Evolutionary conservation across 2,797 vertebrate species (phyloP), one percentile per base, ranked within the genome.

Genomic region (Ispidina lecontei): DNA sequence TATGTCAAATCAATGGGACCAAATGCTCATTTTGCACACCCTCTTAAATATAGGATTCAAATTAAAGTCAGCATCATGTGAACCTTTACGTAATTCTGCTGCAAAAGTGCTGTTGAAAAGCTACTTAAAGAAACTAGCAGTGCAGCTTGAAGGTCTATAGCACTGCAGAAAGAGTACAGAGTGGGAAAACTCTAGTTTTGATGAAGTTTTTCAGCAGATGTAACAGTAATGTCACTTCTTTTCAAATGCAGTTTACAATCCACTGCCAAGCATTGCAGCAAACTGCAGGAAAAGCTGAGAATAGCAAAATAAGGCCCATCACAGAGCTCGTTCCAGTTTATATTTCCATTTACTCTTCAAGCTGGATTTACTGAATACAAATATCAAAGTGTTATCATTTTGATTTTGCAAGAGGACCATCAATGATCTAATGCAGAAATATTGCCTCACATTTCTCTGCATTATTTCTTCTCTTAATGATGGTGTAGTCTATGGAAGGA

Each of bases 221-320:
- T 75, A 93, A 81, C 49, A 70, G 65, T 90, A 88, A 94, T 31
- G 80, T 90, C 80, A 90, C 79, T 87, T 92, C 78, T 41, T 7
- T 89, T 90, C 85, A 91, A 94, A 90, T 14, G 72, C 78, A 54
- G 77, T 91, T 95, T 89, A 75, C 82, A 94, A 12, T 70, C 31
- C 35, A 78, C 77, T 96, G 85, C 85, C 91, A 94, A 95, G 90
- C 81, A 52, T 72, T 91, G 78, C 87, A 89, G 86, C 89, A 91
- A 80, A 31, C 75, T 85, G 76, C 85, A 47, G 84, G 87, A 60
- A 67, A 93, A 89, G 5, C 9, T 6, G 10, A 69, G 62, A 84
- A 77, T 39, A 91, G 90, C 79, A 95, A 65, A 94, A 93, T 90
- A 88, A 69, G 84, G 29, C 82, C 44, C 74, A 49, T 95, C 55